A percentile compares a stretch with the other conserved stretches of the same genome.
Conservation (phyloP, 2,113 vertebrate genomes). For the Vidua chalybeata region DNA sequence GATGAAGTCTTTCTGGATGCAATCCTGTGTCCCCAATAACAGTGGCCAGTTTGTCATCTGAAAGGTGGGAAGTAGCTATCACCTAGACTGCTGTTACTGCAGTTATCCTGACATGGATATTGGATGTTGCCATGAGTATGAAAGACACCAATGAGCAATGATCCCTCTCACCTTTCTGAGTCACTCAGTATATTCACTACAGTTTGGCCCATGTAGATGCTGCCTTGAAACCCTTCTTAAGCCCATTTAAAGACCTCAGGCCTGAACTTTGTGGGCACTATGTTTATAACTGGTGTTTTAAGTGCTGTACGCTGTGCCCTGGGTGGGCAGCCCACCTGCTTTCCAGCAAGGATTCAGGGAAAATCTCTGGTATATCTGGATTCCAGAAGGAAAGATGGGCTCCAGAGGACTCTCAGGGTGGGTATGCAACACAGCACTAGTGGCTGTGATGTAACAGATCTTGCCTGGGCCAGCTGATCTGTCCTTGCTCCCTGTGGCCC, state of each 20-base stretch:
- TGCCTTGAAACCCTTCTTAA: not conserved
- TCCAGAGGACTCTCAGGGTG: not conserved
- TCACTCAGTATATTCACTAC: not conserved
- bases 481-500: fast-evolving
- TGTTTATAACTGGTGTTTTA: not conserved
- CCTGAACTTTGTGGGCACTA: not conserved
- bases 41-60: not conserved
- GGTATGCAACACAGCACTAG: not conserved
- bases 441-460: not conserved
- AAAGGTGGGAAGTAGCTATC: not conserved
- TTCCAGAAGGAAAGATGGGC: not conserved
- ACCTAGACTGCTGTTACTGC: not conserved
- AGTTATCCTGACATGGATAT: not conserved
- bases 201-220: not conserved
- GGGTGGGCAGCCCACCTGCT: not conserved
- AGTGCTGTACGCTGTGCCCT: not conserved
- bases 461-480: not conserved
- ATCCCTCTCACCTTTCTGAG: not conserved
- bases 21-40: not conserved
- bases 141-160: not conserved
- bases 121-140: not conserved
- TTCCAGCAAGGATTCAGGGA: not conserved
- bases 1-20: not conserved
- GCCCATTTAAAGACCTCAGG: not conserved
- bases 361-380: not conserved